Conservation (phyloP, 2,888 invertebrate species). For the Drosophila nr. perissopoda region DNA sequence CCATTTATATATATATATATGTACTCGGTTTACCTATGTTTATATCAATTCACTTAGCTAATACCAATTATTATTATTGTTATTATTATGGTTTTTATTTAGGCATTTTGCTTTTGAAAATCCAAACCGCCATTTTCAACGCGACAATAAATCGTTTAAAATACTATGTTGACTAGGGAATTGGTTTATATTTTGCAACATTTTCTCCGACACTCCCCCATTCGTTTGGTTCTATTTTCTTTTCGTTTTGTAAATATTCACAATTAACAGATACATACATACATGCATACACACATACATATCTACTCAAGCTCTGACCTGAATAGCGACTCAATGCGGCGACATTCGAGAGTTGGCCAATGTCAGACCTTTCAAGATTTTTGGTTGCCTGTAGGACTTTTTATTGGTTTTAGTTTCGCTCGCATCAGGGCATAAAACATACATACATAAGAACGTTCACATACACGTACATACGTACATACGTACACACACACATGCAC, state of each 20-base stretch:
- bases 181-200: neutral
- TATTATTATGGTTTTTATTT: neutral
- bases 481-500: neutral
- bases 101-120: neutral
- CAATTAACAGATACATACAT: neutral
- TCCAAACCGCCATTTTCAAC: neutral
- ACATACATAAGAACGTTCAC: neutral
- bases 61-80: neutral
- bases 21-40: constrained; percentile 2
- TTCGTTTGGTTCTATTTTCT: constrained; percentile 6
- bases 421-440: neutral
- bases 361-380: neutral
- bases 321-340: neutral
- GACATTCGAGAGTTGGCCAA: neutral
- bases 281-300: neutral
- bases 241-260: constrained; percentile 38
- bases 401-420: constrained; percentile 7
- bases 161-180: neutral
- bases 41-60: neutral
- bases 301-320: neutral
- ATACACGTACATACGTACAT: neutral
- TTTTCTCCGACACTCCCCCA: constrained; percentile 12
- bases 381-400: constrained; percentile 18
- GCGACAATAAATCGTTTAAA: constrained; percentile 3
- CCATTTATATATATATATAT: neutral